These are phyloP conservation scores for Halisarca cf. caerulea DNA, from an alignment of 37 sponge, comb jelly and placozoan species.

Conservation along the genomic window DNA sequence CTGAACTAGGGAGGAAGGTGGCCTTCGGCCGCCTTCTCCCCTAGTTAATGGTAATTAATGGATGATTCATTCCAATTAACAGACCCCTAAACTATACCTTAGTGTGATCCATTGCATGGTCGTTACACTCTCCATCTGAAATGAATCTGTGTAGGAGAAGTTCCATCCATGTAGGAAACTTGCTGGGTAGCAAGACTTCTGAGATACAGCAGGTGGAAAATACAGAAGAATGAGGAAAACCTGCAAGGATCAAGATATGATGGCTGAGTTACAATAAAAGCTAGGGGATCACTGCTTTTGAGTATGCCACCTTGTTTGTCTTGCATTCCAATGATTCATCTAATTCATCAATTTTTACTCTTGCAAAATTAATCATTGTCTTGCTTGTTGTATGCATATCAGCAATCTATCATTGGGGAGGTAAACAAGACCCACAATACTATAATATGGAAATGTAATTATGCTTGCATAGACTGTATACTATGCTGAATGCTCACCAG, in stretches of 20 bases:
- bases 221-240: slow-evolving; percentile 83
- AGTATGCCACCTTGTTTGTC: not conserved
- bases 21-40: no score
- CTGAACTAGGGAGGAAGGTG: no score
- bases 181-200: slow-evolving; percentile 79
- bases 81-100: no score
- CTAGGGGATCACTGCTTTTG: no score
- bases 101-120: no score
- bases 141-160: slow-evolving; percentile 75
- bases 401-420: not conserved
- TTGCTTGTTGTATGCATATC: slow-evolving; percentile 41
- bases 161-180: slow-evolving; percentile 91
- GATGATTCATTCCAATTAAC: no score
- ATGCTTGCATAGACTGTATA: no score
- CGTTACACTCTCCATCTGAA: not conserved
- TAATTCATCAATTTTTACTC: slow-evolving; percentile 82
- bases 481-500: no score
- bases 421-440: not conserved
- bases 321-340: slow-evolving; percentile 31
- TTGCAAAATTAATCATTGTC: slow-evolving; percentile 67
- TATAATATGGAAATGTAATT: no score
- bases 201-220: slow-evolving; percentile 72
- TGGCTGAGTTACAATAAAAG: slow-evolving; percentile 3
- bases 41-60: no score
- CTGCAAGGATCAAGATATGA: slow-evolving; percentile 20